These are phyloP conservation scores for Trachelus iudaicus DNA, from an alignment of 2,888 invertebrate species.

Conservation along the genomic window DNA sequence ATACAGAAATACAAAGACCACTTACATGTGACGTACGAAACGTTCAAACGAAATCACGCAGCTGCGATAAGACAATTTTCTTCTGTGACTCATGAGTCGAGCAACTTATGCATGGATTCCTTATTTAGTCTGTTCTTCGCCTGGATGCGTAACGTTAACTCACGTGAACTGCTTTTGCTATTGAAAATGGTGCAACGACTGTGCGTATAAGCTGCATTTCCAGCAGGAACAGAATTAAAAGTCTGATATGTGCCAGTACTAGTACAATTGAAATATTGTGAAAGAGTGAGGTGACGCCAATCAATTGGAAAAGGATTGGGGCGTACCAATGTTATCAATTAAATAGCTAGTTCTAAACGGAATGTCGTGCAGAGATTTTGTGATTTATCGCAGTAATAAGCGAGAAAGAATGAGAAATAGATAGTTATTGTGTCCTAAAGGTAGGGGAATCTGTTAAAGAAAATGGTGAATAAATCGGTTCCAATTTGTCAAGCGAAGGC, in stretches of 20 bases:
- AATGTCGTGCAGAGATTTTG: not conserved
- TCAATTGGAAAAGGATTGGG: not conserved
- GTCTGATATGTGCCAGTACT: not conserved
- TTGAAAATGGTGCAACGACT: not conserved
- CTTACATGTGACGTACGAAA: not conserved
- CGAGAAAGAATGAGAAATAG: not conserved
- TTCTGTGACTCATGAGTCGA: not conserved
- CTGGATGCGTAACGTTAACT: not conserved
- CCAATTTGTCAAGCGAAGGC: conserved; percentile 44
- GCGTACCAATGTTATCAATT: not conserved
- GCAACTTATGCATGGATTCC: not conserved
- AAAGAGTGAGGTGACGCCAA: not conserved
- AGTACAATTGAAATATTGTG: not conserved
- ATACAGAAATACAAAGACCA: not conserved
- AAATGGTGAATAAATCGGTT: conserved; percentile 42
- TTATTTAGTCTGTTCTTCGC: not conserved
- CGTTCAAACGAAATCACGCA: not conserved
- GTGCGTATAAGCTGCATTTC: not conserved
- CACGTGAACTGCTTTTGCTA: not conserved
- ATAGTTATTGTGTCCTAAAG: not conserved
- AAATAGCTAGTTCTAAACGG: not conserved
- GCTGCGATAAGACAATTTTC: not conserved
- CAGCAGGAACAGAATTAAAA: not conserved
- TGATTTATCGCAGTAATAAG: not conserved
- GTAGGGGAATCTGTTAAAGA: conserved; percentile 9